Percentiles rank a stretch among this genome's conserved stretches.
Conservation (phyloP, 2,797 vertebrate genomes). For the Tamandua tetradactyla region DNA sequence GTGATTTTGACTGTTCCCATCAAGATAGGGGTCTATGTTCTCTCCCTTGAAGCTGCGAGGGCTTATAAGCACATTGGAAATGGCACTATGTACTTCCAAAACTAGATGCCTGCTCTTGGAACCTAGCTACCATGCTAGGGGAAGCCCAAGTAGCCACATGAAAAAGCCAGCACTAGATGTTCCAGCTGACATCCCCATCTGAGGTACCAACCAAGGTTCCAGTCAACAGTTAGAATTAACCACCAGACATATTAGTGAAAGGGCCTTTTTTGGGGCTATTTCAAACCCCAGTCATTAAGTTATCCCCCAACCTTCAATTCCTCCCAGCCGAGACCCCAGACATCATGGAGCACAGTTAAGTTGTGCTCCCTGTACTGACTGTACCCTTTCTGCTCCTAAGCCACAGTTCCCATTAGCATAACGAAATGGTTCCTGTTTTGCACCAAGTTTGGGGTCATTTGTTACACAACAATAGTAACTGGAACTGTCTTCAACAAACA, state of each 20-base stretch:
- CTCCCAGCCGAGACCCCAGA: neutral
- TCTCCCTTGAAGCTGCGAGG: neutral
- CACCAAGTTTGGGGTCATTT: neutral
- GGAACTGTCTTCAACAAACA: neutral
- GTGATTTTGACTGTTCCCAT: neutral
- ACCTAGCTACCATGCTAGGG: neutral
- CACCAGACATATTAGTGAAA: neutral
- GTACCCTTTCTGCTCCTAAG: neutral
- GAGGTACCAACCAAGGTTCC: neutral
- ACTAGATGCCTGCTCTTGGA: slow-evolving; percentile 30
- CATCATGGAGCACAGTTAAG: neutral
- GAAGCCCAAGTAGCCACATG: neutral
- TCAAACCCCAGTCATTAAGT: neutral
- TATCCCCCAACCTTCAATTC: neutral
- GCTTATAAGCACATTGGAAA: neutral
- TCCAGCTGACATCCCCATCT: neutral
- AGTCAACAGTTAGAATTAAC: neutral
- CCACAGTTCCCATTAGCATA: neutral
- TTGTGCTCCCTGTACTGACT: neutral
- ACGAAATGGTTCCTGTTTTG: neutral
- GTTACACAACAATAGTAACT: neutral
- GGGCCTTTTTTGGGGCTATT: neutral
- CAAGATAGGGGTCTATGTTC: neutral
- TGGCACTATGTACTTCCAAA: slow-evolving; percentile 38
- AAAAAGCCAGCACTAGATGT: neutral